Evolutionary conservation across 2,797 vertebrate genomes (phyloP).

Genomic region (Dryobates pubescens): DNA sequence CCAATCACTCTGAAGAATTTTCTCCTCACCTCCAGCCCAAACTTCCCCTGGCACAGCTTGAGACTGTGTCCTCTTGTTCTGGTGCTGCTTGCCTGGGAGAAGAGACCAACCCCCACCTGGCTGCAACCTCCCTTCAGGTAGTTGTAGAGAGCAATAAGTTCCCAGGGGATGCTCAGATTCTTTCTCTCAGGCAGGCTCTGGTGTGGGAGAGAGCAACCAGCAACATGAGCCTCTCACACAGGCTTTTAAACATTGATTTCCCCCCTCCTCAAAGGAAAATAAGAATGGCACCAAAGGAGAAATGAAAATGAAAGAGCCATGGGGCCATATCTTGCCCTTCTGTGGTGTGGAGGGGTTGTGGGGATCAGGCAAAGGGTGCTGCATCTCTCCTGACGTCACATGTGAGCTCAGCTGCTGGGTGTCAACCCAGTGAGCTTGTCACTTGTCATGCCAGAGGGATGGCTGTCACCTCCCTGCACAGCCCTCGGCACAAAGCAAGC

Average conservation of each 20-base stretch:
- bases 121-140: too few species aligned
- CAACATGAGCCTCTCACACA: not conserved
- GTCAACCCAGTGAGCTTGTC: accelerated
- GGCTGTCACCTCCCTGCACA: not conserved
- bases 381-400: accelerated
- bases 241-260: not conserved
- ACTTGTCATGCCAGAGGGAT: accelerated
- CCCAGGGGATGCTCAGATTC: not conserved
- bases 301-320: not conserved
- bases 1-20: too few species aligned
- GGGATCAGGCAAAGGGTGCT: accelerated
- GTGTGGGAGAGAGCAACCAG: accelerated
- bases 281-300: not conserved
- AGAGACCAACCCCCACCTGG: too few species aligned
- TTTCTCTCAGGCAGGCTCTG: not conserved
- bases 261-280: too few species aligned
- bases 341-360: not conserved
- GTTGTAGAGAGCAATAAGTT: not conserved
- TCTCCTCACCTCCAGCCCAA: too few species aligned
- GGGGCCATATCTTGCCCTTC: not conserved
- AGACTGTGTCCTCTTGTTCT: too few species aligned
- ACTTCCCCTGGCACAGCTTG: too few species aligned
- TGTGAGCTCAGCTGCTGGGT: accelerated
- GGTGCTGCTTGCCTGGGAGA: too few species aligned
- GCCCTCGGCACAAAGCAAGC: accelerated